phyloP scores from a whole-genome alignment of 1,140 invertebrate species.

The Heterodera carotae region DNA sequence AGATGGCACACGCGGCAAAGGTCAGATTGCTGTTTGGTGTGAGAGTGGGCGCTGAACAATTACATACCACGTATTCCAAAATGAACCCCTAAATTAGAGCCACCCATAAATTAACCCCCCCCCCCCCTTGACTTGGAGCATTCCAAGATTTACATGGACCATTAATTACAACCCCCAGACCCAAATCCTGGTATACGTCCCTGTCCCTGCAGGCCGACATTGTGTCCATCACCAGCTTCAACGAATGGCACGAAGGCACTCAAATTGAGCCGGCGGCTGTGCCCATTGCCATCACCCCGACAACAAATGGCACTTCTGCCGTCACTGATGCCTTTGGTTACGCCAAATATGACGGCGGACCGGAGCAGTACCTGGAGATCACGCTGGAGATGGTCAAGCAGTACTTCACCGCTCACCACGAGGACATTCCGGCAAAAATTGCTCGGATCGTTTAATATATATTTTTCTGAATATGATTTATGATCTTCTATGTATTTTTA shows the following conservation, averaged over 20 bases:
- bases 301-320: slow-evolving; percentile 32
- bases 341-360: slow-evolving; percentile 43
- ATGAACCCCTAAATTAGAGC: too few relatives aligned
- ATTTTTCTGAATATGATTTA: not conserved
- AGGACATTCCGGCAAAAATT: slow-evolving; percentile 47
- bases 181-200: not conserved
- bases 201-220: slow-evolving; percentile 53
- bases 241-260: slow-evolving; percentile 71
- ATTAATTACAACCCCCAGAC: not conserved
- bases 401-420: slow-evolving; percentile 57
- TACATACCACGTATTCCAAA: too few relatives aligned
- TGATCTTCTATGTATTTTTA: not conserved
- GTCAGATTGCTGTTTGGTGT: slow-evolving; percentile 3
- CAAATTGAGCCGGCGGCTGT: slow-evolving; percentile 69
- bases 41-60: too few relatives aligned
- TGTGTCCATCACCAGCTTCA: slow-evolving; percentile 69
- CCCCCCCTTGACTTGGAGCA: too few relatives aligned
- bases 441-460: slow-evolving; percentile 42
- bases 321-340: slow-evolving; percentile 32
- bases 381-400: slow-evolving; percentile 57
- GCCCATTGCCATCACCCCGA: slow-evolving; percentile 42
- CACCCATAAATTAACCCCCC: too few relatives aligned
- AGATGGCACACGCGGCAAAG: slow-evolving; percentile 63
- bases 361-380: slow-evolving; percentile 53
- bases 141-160: too few relatives aligned